A percentile compares a stretch with the other conserved stretches of the same genome.
phyloP scores from a whole-genome alignment of 1,140 invertebrate genomes.

The Frieseomelitta varia region DNA sequence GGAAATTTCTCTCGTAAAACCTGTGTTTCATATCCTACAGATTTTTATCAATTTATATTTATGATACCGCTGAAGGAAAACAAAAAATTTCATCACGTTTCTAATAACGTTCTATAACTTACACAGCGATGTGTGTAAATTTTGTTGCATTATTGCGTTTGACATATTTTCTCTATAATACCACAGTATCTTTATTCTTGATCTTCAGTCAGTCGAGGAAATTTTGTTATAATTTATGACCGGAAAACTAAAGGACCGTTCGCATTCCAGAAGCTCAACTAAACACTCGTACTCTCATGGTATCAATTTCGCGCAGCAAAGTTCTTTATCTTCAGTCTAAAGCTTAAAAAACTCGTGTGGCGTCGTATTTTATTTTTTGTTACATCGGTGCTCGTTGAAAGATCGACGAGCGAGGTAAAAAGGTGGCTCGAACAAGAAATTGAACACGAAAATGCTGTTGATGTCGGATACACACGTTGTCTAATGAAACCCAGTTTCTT shows the following conservation, averaged over 20 bases:
- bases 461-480: constrained; percentile 9
- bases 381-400: not conserved
- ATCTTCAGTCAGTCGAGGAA: not conserved
- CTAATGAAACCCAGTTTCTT: constrained; percentile 31
- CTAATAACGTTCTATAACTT: not conserved
- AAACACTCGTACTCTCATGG: not conserved
- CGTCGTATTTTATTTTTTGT: not conserved
- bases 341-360: not conserved
- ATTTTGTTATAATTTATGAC: not conserved
- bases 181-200: not conserved
- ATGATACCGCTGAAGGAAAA: not conserved
- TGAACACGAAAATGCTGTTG: constrained; percentile 40
- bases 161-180: not conserved
- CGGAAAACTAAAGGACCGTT: not conserved
- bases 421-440: constrained; percentile 21
- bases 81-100: not conserved
- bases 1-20: not conserved
- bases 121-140: too few relatives aligned
- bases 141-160: not conserved
- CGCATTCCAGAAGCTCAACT: not conserved
- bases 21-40: not conserved
- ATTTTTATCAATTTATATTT: not conserved
- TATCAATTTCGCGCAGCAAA: constrained; percentile 5
- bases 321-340: not conserved
- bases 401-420: not conserved